Percentiles rank a stretch among this genome's conserved stretches.
These are phyloP conservation scores for Acromyrmex charruanus DNA, from an alignment of 1,140 invertebrate species.

Conservation along the genomic window DNA sequence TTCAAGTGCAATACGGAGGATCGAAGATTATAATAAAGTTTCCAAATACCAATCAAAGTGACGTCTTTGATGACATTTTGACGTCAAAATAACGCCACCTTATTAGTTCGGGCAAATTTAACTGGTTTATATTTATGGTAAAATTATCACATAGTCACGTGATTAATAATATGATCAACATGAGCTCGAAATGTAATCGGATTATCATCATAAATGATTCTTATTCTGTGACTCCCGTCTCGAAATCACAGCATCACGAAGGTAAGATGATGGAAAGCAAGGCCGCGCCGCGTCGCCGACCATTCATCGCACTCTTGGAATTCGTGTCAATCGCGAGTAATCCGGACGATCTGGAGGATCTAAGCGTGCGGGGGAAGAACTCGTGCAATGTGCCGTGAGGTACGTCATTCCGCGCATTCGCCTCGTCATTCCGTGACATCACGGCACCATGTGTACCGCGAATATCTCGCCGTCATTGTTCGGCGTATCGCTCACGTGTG, in stretches of 20 bases:
- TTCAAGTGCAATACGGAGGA: not conserved
- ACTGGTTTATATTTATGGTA: not conserved
- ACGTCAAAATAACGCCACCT: too few relatives aligned
- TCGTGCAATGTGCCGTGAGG: conserved; percentile 27
- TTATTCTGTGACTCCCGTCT: conserved; percentile 7
- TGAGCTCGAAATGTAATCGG: not conserved
- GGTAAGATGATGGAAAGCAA: not conserved
- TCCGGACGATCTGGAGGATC: conserved; percentile 49
- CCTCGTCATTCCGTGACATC: conserved; percentile 68
- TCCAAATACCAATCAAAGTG: too few relatives aligned
- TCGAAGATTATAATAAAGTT: not conserved
- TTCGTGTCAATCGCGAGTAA: conserved; percentile 69
- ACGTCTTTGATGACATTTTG: too few relatives aligned
- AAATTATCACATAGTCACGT: not conserved
- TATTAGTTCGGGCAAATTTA: not conserved
- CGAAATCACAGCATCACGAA: conserved; percentile 3
- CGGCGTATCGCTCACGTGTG: conserved; percentile 8
- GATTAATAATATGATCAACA: not conserved
- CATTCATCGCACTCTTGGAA: conserved; percentile 51
- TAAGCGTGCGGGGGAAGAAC: conserved; percentile 43
- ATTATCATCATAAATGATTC: not conserved
- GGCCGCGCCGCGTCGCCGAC: not conserved
- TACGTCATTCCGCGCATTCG: conserved; percentile 42
- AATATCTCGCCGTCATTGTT: conserved; percentile 27
- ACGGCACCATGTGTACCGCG: not conserved